Evolutionary conservation across 2,888 invertebrate genomes (phyloP).

Genomic region (Beris chalybata): DNA sequence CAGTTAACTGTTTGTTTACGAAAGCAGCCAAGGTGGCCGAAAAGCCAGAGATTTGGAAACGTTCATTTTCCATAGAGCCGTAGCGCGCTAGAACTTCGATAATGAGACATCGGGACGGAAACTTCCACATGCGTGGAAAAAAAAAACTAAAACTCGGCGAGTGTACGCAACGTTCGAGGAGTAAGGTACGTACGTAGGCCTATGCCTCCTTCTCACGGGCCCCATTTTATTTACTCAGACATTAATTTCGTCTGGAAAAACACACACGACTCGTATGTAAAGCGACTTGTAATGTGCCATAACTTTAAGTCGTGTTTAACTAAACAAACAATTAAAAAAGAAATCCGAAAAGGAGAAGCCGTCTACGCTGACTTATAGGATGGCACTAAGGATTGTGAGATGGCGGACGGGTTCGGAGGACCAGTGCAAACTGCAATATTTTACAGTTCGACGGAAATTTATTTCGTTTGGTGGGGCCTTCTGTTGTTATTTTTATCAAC

Average conservation of each 20-base stretch:
- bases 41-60: slow-evolving; percentile 2
- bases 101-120: slow-evolving; percentile 23
- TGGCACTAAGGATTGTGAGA: no score
- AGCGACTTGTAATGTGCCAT: slow-evolving; percentile 32
- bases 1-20: slow-evolving; percentile 32
- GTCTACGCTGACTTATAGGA: not conserved
- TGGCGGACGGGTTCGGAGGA: no score
- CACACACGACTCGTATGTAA: slow-evolving; percentile 17
- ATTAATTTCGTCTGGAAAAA: slow-evolving; percentile 34
- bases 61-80: no score
- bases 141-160: not conserved
- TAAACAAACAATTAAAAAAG: slow-evolving; percentile 34
- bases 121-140: no score
- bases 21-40: slow-evolving; percentile 31
- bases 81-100: not conserved
- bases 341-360: slow-evolving; percentile 12
- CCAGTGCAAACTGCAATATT: no score
- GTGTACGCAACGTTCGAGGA: slow-evolving; percentile 4
- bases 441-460: no score
- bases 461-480: no score
- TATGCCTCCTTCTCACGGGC: not conserved
- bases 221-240: slow-evolving; percentile 26
- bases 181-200: not conserved
- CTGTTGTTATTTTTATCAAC: no score
- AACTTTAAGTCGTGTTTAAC: slow-evolving; percentile 30